phyloP scores from a whole-genome alignment of 92 coral and sea anemone genomes.

The Palythoa grandis region DNA sequence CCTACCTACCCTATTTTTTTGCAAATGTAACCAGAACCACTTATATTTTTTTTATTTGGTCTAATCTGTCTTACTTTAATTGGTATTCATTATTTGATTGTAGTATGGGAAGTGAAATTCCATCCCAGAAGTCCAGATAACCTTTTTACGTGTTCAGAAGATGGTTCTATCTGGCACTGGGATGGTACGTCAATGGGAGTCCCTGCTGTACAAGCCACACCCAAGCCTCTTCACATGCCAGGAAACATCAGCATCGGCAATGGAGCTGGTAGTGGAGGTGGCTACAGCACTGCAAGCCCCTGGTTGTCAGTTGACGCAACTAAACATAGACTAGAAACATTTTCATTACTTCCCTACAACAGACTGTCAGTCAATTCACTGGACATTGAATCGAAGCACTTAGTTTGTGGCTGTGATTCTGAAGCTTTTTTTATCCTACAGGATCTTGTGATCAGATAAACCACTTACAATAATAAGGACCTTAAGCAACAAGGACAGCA shows the following conservation, averaged over 20 bases:
- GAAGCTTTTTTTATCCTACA: constrained; percentile 93
- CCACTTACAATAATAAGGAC: not conserved
- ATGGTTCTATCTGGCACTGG: constrained; percentile 99
- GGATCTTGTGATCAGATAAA: constrained; percentile 84
- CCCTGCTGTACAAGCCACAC: constrained; percentile 46
- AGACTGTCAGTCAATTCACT: constrained; percentile 92
- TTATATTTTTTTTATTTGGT: too few species aligned
- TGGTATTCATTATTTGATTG: constrained; percentile 1
- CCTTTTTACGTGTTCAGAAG: constrained; percentile 95
- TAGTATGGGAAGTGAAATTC: constrained; percentile 98
- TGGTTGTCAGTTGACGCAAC: constrained; percentile 99
- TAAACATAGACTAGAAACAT: constrained; percentile 96
- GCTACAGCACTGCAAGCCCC: constrained; percentile 71
- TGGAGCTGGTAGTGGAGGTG: constrained; percentile 65
- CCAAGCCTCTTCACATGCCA: constrained; percentile 53
- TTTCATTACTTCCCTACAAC: constrained; percentile 86
- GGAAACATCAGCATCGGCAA: constrained; percentile 40
- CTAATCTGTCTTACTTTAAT: not conserved
- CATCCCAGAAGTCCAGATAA: constrained; percentile 94
- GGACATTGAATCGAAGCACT: constrained; percentile 87
- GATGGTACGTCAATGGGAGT: constrained; percentile 92
- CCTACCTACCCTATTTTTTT: too few species aligned
- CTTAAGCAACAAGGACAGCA: too few species aligned
- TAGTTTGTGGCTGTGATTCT: constrained; percentile 95
- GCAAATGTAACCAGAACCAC: too few species aligned